These are phyloP conservation scores for Parnassius apollo DNA, from an alignment of 2,888 invertebrate species.

Conservation along the genomic window DNA sequence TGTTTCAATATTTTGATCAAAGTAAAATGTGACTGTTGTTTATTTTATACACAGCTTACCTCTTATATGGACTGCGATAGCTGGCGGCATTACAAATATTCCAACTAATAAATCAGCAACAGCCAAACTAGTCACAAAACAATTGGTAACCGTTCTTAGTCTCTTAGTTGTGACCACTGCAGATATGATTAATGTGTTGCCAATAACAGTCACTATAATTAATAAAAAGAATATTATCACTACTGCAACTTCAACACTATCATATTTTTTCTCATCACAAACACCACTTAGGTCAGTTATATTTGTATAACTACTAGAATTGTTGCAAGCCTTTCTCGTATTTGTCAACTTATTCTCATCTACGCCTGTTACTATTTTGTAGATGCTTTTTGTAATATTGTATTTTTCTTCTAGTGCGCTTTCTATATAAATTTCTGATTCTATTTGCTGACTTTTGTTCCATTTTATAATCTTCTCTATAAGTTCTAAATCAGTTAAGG, in stretches of 20 bases:
- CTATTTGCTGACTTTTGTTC: conserved; percentile 51
- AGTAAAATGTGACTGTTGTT: too few relatives aligned
- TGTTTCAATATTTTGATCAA: too few relatives aligned
- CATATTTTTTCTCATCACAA: conserved; percentile 49
- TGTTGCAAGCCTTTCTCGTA: conserved; percentile 36
- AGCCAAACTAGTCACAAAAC: conserved; percentile 96
- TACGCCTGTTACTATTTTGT: conserved; percentile 46
- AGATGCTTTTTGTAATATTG: conserved; percentile 51
- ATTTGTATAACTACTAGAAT: conserved; percentile 36
- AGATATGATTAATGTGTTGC: conserved; percentile 94
- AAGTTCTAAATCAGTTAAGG: conserved; percentile 47
- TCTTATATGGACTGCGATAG: conserved; percentile 92
- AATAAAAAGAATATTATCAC: conserved; percentile 84
- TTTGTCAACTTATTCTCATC: conserved; percentile 34
- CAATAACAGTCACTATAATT: conserved; percentile 88
- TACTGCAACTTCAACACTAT: conserved; percentile 79
- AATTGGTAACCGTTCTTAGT: conserved; percentile 95
- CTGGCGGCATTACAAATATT: conserved; percentile 96
- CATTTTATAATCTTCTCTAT: conserved; percentile 54
- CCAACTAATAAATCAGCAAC: conserved; percentile 96
- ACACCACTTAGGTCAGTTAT: conserved; percentile 33
- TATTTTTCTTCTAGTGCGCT: conserved; percentile 53
- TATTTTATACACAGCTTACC: conserved; percentile 77
- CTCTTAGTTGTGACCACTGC: conserved; percentile 93
- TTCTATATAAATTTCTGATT: conserved; percentile 55